Base-by-base conservation (phyloP, 1,140 invertebrate genomes). In the Mercenaria mercenaria region DNA sequence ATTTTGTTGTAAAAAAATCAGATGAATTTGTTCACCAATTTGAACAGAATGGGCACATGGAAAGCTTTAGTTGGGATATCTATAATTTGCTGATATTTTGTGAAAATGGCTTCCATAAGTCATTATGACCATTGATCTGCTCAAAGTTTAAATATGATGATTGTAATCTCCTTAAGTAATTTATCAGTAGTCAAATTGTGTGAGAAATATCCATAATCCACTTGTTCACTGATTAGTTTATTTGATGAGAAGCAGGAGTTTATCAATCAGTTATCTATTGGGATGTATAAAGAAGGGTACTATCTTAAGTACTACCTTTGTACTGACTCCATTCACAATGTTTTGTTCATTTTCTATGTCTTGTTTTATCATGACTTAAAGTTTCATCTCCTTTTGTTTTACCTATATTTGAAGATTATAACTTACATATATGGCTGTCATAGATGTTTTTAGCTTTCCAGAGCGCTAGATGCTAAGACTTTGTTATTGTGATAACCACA, bases 271-370 rank as follows among this genome's bases (percentile, higher is more conserved):
- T 79, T 79, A 79, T 79, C 76, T 59, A 20, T 52, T 20, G 18
- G 18, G 76, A 79, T 79, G 47, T 41, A 29, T 56, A 59, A 37
- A 52, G 23, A 37, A 34, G 34, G 4, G 50, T 79, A 18, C 32
- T 79, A 79, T 79, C 76, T 50, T 50, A 52, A 37, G 76, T 56
- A 50, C 76, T 79, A 79, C 76, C 76, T 79, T 79, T 79, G 76
- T 39, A 20, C 76, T 20, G 47, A 34, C 76, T 79, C 47, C 29
- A 34, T 15, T 37, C 6, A 56, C 72, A 47, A 26, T 23, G 20
- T 26, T 37, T n/a, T 47, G 3, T 18, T 72, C 4, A 1, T 11
- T 37, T 72, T 72, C 34, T 39, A 26, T 72, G 2, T 72, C 34
- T 37, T 72, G 67, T 72, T 72, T 72, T 39, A 41, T 72, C 67